Conservation (phyloP, 2,797 vertebrate genomes). For the Phrynocephalus vlangalii region DNA sequence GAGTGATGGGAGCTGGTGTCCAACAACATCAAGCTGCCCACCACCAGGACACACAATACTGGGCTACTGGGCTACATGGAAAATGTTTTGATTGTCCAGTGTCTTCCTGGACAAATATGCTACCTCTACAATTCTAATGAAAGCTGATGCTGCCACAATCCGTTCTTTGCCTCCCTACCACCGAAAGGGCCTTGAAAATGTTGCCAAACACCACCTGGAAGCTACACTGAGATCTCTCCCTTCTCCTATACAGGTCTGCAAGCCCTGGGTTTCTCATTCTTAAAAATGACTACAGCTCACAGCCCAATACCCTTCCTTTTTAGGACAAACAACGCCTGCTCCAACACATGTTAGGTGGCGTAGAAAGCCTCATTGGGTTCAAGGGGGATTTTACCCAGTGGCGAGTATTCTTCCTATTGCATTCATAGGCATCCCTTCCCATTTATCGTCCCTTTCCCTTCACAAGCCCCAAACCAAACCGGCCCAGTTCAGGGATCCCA, state of each 20-base stretch:
- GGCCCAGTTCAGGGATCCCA: not conserved
- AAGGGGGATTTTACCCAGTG: not conserved
- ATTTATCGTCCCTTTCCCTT: not conserved
- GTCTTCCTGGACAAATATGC: not conserved
- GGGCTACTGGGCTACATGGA: too few relatives aligned
- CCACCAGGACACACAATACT: not conserved
- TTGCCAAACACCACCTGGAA: not conserved
- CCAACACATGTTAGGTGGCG: too few relatives aligned
- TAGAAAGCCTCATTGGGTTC: not conserved
- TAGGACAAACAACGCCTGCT: not conserved
- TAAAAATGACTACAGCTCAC: not conserved
- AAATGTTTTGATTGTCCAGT: not conserved
- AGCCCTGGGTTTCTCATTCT: not conserved
- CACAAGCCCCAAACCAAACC: not conserved
- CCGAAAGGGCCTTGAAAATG: not conserved
- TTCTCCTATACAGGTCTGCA: not conserved
- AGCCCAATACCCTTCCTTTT: not conserved
- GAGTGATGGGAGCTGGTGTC: not conserved
- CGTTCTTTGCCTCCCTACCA: not conserved
- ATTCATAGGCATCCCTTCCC: not conserved
- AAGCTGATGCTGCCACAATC: not conserved
- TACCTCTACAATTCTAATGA: not conserved
- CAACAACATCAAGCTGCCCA: not conserved
- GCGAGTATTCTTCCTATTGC: not conserved
- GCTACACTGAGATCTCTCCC: not conserved